These are phyloP conservation scores for Nibea coibor DNA, from an alignment of 2,113 vertebrate genomes.

Conservation along the genomic window DNA sequence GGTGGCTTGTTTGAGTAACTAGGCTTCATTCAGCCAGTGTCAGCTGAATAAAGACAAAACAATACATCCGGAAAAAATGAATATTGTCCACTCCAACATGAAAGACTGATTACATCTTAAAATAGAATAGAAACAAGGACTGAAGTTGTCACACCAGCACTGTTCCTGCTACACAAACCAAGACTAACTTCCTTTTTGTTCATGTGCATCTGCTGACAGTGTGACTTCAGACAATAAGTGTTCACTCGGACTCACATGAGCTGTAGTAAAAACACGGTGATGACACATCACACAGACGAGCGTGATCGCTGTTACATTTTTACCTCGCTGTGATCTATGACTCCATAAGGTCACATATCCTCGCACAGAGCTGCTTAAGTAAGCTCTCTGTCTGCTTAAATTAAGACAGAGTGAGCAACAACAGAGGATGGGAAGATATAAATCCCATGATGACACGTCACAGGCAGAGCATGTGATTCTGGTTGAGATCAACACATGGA, in stretches of 20 bases:
- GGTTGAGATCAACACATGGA: not conserved
- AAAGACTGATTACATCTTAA: not conserved
- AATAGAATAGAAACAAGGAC: not conserved
- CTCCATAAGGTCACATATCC: constrained; percentile 34
- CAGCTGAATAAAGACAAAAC: too few species aligned
- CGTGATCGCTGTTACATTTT: constrained; percentile 14
- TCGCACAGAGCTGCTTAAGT: constrained; percentile 25
- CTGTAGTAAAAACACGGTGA: constrained; percentile 34
- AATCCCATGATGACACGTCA: constrained; percentile 52
- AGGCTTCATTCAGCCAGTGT: too few species aligned
- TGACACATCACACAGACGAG: constrained; percentile 5
- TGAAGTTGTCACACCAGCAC: not conserved
- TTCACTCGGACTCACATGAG: constrained; percentile 13
- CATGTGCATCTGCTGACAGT: constrained; percentile 56
- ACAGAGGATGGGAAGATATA: constrained; percentile 13
- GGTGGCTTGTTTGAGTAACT: too few species aligned
- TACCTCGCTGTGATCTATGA: constrained; percentile 10
- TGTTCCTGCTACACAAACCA: not conserved
- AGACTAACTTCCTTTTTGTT: constrained; percentile 37
- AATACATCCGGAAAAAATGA: not conserved
- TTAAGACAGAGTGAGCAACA: constrained; percentile 32
- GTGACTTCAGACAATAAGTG: constrained; percentile 10
- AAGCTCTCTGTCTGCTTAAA: constrained; percentile 32
- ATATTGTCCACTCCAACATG: not conserved
- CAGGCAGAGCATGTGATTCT: constrained; percentile 63